Conservation (phyloP, 1,140 invertebrate species). For the Philopotamus ludificatus region DNA sequence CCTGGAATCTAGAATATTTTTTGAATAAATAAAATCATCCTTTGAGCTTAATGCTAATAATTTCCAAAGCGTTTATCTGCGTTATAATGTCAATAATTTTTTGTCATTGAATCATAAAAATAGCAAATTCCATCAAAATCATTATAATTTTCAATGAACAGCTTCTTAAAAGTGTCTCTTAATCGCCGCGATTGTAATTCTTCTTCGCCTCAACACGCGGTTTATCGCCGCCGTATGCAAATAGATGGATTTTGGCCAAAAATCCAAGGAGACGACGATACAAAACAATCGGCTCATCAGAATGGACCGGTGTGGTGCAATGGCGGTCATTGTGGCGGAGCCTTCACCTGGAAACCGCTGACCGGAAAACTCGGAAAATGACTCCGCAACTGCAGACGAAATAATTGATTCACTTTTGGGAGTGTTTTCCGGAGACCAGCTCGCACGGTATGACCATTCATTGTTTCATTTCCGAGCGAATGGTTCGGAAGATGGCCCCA, state of each 20-base stretch:
- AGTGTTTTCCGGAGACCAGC: not conserved
- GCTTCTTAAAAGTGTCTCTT: too few relatives aligned
- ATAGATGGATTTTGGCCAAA: constrained; percentile 12
- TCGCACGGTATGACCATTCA: not conserved
- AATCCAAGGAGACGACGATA: constrained; percentile 5
- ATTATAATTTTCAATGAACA: too few relatives aligned
- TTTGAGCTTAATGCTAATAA: too few relatives aligned
- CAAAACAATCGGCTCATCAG: constrained; percentile 6
- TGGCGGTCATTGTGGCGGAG: constrained; percentile 5
- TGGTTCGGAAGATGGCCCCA: not conserved
- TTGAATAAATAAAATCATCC: too few relatives aligned
- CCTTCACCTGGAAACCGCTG: constrained; percentile 28
- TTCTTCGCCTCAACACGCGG: not conserved
- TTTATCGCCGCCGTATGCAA: constrained; percentile 12
- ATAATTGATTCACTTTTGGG: constrained; percentile 19
- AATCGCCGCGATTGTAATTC: not conserved
- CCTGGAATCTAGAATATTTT: too few relatives aligned
- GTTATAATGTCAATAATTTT: too few relatives aligned
- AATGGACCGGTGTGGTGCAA: constrained; percentile 27
- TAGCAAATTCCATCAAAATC: too few relatives aligned
- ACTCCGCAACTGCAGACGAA: constrained; percentile 2
- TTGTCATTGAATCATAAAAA: too few relatives aligned
- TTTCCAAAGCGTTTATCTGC: too few relatives aligned
- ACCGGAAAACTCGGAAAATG: constrained; percentile 17
- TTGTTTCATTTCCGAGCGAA: constrained; percentile 4